Evolutionary conservation across 2,888 invertebrate genomes (phyloP).

Genomic region (Odontomyia ornata): DNA sequence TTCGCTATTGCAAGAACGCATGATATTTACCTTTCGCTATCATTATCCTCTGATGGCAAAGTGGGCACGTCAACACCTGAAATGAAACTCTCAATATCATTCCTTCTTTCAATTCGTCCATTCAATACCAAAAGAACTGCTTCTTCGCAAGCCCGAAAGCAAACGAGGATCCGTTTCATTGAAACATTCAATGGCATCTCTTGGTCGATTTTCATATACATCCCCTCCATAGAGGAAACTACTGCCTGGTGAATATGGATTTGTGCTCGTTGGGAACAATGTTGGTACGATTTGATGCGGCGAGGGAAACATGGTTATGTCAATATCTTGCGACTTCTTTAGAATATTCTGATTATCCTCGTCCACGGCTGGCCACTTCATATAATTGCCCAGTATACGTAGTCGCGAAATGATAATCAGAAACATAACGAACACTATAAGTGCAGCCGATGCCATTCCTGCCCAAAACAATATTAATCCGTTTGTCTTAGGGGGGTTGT

Average conservation of each 20-base stretch:
- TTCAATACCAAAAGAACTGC: constrained; percentile 30
- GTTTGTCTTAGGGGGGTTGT: constrained; percentile 48
- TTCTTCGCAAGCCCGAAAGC: constrained; percentile 6
- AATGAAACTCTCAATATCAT: not conserved
- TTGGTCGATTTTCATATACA: constrained; percentile 36
- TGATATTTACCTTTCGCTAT: not conserved
- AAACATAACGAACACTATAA: constrained; percentile 49
- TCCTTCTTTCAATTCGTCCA: not conserved
- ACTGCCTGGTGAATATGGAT: constrained; percentile 29
- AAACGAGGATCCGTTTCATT: constrained; percentile 33
- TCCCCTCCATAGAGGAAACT: constrained; percentile 29
- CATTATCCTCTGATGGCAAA: not conserved
- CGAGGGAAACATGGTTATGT: constrained; percentile 54
- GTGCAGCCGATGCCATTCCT: constrained; percentile 49
- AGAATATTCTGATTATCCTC: constrained; percentile 48
- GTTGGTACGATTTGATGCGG: constrained; percentile 54
- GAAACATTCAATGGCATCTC: constrained; percentile 15
- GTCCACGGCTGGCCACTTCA: constrained; percentile 46
- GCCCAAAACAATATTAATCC: constrained; percentile 51
- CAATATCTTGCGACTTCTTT: constrained; percentile 47
- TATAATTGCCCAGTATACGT: constrained; percentile 44
- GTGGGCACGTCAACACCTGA: not conserved
- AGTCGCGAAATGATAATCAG: constrained; percentile 45
- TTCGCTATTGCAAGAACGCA: too few relatives aligned
- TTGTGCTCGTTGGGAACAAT: constrained; percentile 50